Base-by-base conservation (phyloP, 2,888 invertebrate species). In the Agonopterix alstromeriana region DNA sequence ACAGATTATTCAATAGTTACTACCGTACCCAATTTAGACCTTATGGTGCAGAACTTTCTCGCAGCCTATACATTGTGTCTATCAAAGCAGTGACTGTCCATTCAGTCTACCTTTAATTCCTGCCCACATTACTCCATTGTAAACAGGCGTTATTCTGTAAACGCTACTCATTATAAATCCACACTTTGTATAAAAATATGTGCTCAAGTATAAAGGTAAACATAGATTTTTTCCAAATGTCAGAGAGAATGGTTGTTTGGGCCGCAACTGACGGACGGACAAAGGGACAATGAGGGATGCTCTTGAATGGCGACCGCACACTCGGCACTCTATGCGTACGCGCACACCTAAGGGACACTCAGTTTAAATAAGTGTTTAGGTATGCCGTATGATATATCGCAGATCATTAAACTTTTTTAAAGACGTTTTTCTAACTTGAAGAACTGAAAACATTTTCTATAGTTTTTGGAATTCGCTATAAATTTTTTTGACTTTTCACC, bases 181-280 rank as follows among this genome's bases (percentile, higher is more conserved):
- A 75, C 75, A 83, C 84, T 85, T 84, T 87, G 85, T 86, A 83
- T 85, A 79, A 85, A 85, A 86, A 82, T 85, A 83, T 82, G 74
- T 75, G 82, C 78, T 85, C 78, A 72, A 84, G 77, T 85, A 85
- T 85, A 84, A 88, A 86, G 80, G 85, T 88, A 88, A 88, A 88
- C 86, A 88, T 82, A 77, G 79, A 69, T 80, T 84, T 88, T 87
- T 85, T 79, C 67, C 67, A 63, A 70, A 56, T 59, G 70, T 59
- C 69, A 70, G 73, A 86, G 82, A 87, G 80, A 86, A 87, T 84
- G 69, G 68, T 63, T 87, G 85, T 88, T 87, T 86, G 82, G 82
- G 82, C 73, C 73, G 71, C 67, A 76, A 78, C 72, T 87, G 86
- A 83, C 83, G 77, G 73, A 63, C 59, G 60, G 61, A 87, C 79